Evolutionary conservation across 2,113 vertebrate species (phyloP).

Genomic region (Phalacrocorax brasilianus): DNA sequence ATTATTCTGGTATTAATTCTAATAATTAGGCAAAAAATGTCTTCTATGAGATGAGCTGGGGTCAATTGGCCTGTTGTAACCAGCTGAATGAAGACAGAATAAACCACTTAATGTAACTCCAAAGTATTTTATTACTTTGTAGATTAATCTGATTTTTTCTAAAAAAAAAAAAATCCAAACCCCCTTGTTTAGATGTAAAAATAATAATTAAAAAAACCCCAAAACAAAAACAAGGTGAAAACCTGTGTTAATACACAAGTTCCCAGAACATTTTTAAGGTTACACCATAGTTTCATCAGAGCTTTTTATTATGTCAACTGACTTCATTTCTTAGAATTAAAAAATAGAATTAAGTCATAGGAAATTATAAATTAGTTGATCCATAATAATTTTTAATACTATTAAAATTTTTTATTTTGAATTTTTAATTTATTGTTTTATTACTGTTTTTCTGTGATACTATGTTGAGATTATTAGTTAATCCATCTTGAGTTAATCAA

Average conservation of each 20-base stretch:
- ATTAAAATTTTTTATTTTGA: no score
- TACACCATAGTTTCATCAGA: not conserved
- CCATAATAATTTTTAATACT: not conserved
- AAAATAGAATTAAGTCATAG: not conserved
- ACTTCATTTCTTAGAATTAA: not conserved
- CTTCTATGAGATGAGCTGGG: not conserved
- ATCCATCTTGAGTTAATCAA: no score
- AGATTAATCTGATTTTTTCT: not conserved
- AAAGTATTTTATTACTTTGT: not conserved
- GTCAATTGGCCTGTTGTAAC: not conserved
- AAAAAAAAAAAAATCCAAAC: not conserved
- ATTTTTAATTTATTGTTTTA: no score
- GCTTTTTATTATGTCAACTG: not conserved
- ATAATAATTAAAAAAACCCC: not conserved
- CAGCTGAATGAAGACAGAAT: not conserved
- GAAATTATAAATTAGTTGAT: not conserved
- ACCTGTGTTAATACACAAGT: not conserved
- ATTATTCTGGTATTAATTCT: not conserved
- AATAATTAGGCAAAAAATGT: not conserved
- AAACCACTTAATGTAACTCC: not conserved
- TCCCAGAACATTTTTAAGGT: not conserved
- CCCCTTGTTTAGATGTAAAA: not conserved
- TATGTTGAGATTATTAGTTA: not conserved
- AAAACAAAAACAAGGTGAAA: not conserved
- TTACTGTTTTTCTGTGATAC: not conserved